Conservation (phyloP, 2,888 invertebrate species). For the Chrysolina haemoptera region DNA sequence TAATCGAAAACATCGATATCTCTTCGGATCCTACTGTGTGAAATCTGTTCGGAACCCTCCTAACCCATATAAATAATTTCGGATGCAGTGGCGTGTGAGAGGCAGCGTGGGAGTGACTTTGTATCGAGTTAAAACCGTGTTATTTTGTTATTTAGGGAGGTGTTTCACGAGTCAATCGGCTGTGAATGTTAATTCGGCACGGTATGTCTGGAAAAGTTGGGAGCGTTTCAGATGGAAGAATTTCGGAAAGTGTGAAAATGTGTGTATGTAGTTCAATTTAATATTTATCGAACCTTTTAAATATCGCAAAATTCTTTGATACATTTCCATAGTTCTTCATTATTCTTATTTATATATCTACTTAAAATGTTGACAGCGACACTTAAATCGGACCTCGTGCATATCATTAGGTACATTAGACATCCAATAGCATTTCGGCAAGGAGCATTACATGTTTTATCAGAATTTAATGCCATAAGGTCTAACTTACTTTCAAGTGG, state of each 20-base stretch:
- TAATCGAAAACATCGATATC: slow-evolving; percentile 53
- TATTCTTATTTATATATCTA: too few relatives aligned
- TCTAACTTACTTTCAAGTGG: too few relatives aligned
- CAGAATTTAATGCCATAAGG: too few relatives aligned
- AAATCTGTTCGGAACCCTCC: slow-evolving; percentile 39
- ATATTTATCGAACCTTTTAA: too few relatives aligned
- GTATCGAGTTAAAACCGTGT: slow-evolving; percentile 24
- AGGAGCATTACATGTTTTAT: too few relatives aligned
- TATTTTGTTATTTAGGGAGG: slow-evolving; percentile 21
- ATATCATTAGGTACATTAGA: too few relatives aligned
- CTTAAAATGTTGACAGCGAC: too few relatives aligned
- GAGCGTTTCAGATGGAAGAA: neutral
- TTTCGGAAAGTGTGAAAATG: neutral
- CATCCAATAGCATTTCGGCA: too few relatives aligned
- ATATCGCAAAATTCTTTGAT: too few relatives aligned
- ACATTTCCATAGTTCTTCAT: too few relatives aligned
- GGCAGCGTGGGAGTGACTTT: slow-evolving; percentile 22
- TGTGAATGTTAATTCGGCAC: neutral
- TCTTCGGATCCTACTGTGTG: slow-evolving; percentile 51
- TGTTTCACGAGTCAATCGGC: slow-evolving; percentile 14
- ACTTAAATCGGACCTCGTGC: too few relatives aligned
- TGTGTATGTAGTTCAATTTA: too few relatives aligned
- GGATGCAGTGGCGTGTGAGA: slow-evolving; percentile 31
- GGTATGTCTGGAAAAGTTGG: neutral
- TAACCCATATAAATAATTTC: slow-evolving; percentile 33